These are phyloP conservation scores for Xanthorhoe designata DNA, from an alignment of 2,888 invertebrate species.

Conservation along the genomic window DNA sequence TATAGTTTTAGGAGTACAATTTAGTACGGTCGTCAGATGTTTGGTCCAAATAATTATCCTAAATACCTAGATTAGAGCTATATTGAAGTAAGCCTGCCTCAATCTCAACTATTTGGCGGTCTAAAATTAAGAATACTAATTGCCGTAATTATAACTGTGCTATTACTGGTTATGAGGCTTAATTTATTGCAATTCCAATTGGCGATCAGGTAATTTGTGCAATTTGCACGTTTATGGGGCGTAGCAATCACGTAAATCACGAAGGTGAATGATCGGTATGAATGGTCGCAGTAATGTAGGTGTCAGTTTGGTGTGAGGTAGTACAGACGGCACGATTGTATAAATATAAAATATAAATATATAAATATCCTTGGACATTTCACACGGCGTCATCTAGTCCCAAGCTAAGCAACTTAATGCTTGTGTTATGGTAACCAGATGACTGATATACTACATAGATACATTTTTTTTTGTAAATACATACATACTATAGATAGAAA, in stretches of 20 bases:
- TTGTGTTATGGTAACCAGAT: too few species aligned
- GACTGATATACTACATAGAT: too few species aligned
- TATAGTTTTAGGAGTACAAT: too few species aligned
- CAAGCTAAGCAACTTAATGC: too few species aligned
- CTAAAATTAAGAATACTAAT: not conserved
- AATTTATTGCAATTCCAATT: slow-evolving; percentile 16
- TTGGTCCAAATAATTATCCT: too few species aligned
- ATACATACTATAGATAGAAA: too few species aligned
- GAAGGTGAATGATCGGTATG: slow-evolving; percentile 39
- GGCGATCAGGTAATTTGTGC: slow-evolving; percentile 8
- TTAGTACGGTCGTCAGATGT: too few species aligned
- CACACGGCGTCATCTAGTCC: too few species aligned
- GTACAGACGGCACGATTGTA: slow-evolving; percentile 10
- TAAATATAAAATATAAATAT: too few species aligned
- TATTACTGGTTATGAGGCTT: slow-evolving; percentile 5
- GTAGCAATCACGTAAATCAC: slow-evolving; percentile 33
- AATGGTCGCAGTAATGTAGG: slow-evolving; percentile 25
- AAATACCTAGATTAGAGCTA: not conserved
- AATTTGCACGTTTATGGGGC: slow-evolving; percentile 17
- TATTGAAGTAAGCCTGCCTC: not conserved
- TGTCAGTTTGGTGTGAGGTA: slow-evolving; percentile 16
- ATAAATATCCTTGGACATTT: too few species aligned
- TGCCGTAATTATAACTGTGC: slow-evolving; percentile 7
- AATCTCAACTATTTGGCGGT: not conserved
- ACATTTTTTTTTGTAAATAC: too few species aligned